Evolutionary conservation across 2,797 vertebrate species (phyloP), one percentile per base, ranked within the genome.

Genomic region (Enteromius viviparus): DNA sequence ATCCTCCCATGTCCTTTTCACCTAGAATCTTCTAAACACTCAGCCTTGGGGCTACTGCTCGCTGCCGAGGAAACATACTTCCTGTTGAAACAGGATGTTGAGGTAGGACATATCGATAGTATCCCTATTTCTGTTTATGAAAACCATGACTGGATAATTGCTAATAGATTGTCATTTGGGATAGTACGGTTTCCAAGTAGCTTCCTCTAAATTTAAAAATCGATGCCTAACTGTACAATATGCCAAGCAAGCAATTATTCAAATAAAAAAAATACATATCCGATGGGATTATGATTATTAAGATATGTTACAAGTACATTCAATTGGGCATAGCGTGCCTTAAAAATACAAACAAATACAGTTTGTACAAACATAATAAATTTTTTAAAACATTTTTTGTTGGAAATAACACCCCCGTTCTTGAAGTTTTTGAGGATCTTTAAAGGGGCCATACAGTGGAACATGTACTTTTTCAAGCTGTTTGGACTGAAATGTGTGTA

Each of bases 1-100:
- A 55, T 51, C 34, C 8, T 55, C 49, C 11, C 12, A 2, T 68
- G 45, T 66, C 21, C 34, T 29, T 80, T 66, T 60, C 49, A 47
- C 58, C 17, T 66, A 45, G 12, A 80, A 45, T 21, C 47, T 26
- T 49, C 37, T 55, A 58, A n/a, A 58, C 76, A 45, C 55, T 6
- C 6, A 23, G 21, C 69, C 42, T 6, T 15, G 12, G 17, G 17
- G 45, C 69, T 47, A 29, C 37, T 4, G 37, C 29, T 7, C 12
- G 19, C 58, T 51, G 14, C 80, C 21, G 21, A 51, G 21, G 32
- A 45, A 34, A 42, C 6, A 14, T 12, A 51, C 17, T 78, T 65
- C 75, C 42, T 78, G 11, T 23, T 65, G 11, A 64, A 47, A 78
- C 42, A 29, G 55, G 74, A 76, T 42, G 40, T 29, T 65, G 23